Evolutionary conservation across 1,140 invertebrate species (phyloP), one percentile per base, ranked within the genome.

Genomic region (Aphidius gifuensis): DNA sequence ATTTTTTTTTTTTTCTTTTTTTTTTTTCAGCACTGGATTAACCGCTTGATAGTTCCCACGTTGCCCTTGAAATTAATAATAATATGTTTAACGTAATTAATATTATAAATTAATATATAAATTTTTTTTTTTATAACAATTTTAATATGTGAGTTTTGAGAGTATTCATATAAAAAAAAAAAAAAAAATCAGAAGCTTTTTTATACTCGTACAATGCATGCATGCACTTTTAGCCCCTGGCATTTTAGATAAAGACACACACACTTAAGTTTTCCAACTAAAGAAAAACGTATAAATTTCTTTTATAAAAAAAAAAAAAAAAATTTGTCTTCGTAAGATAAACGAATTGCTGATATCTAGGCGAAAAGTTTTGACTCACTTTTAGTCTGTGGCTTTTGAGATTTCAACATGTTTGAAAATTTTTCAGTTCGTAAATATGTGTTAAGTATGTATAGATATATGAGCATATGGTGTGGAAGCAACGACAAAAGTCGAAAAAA

Each of bases 321-420:
- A 23, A 23, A 23, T 23, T 23, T 23, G 23, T 23, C 23, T 23
- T 23, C 23, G 23, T 23, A 23, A 23, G 23, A 23, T 23, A 23
- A 23, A 23, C 23, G 23, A 23, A 23, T 23, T 23, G 23, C 23
- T 23, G 23, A 23, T 23, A 23, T 23, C 23, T 23, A 23, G 3
- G 23, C 23, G 53, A 55, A 55, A 55, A 55, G 39, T 55, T 55
- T 55, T 55, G 53, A 55, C 39, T 55, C 39, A 11, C 38, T 11
- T 39, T 55, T 39, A 43, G 53, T 55, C 23, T 23, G 23, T 55
- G 53, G 53, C 53, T 55, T 43, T 55, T 9, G 53, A 55, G 53
- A 55, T 55, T 55, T 23, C 23, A 23, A 23, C 23, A 23, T 23
- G 23, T 23, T 23, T 23, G 23, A 23, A 23, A 23, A 23, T 23